phyloP scores from a whole-genome alignment of 23 tunicate genomes.

The Pegea sp. region DNA sequence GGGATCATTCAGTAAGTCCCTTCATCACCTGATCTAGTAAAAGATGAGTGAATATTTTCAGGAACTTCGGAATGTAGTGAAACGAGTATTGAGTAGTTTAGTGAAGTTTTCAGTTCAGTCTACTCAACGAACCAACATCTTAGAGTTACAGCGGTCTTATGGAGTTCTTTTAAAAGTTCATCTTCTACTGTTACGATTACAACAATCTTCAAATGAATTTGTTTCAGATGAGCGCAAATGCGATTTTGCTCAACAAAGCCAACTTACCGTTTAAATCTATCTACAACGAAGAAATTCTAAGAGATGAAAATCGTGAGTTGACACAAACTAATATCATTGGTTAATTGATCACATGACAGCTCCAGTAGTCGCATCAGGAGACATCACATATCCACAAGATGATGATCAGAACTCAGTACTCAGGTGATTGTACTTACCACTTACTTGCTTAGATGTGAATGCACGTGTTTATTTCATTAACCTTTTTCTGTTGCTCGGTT shows the following conservation, averaged over 20 bases:
- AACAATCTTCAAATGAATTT: not conserved
- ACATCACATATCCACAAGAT: too few relatives aligned
- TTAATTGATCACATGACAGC: too few relatives aligned
- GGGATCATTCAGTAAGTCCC: conserved; percentile 5
- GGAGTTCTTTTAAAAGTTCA: conserved; percentile 56
- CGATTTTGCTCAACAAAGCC: conserved; percentile 14
- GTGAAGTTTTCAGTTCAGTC: conserved; percentile 31
- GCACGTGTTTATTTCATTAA: too few relatives aligned
- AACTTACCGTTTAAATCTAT: conserved; percentile 5
- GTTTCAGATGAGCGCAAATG: conserved; percentile 27
- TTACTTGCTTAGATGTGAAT: too few relatives aligned
- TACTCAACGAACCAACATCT: conserved; percentile 5
- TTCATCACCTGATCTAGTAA: conserved; percentile 1
- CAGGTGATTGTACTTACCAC: too few relatives aligned
- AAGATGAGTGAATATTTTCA: conserved; percentile 5
- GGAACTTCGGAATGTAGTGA: conserved; percentile 37
- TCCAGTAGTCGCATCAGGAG: too few relatives aligned
- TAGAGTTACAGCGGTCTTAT: conserved; percentile 39
- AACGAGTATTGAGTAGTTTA: conserved; percentile 27
- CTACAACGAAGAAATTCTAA: conserved; percentile 9
- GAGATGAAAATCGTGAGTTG: conserved; percentile 1
- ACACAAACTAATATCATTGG: too few relatives aligned
- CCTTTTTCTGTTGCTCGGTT: too few relatives aligned
- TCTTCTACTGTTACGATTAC: too few relatives aligned
- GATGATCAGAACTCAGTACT: too few relatives aligned